Conservation (phyloP, 2,113 vertebrate species). For the Etia nguti region DNA sequence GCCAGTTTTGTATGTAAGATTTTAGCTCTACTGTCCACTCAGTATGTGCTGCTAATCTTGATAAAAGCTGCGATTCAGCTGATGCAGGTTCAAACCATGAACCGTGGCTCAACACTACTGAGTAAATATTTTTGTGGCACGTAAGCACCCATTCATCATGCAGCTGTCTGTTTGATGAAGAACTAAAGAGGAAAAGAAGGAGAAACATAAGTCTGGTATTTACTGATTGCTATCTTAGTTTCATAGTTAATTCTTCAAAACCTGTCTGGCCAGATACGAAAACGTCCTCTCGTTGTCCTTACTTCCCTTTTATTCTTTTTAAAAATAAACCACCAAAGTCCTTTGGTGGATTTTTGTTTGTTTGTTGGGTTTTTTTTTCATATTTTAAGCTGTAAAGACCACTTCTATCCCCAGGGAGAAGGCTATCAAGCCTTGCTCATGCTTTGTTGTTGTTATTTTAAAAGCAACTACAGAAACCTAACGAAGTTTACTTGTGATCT, state of each 20-base stretch:
- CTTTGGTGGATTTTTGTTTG: background rate
- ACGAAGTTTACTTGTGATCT: background rate
- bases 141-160: background rate
- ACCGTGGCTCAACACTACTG: background rate
- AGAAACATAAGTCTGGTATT: background rate
- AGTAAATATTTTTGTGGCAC: background rate
- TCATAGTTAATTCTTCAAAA: background rate
- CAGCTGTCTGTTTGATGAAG: background rate
- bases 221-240: background rate
- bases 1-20: background rate
- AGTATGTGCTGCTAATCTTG: background rate
- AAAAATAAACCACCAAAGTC: background rate
- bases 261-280: background rate
- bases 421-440: background rate
- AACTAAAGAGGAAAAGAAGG: background rate
- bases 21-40: background rate
- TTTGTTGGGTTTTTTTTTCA: background rate
- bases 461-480: background rate
- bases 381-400: background rate
- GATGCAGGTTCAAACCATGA: background rate
- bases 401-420: background rate
- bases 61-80: background rate
- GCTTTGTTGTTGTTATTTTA: background rate
- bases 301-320: background rate
- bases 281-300: background rate